phyloP scores from a whole-genome alignment of 2,797 vertebrate species.

The Lagorchestes hirsutus region DNA sequence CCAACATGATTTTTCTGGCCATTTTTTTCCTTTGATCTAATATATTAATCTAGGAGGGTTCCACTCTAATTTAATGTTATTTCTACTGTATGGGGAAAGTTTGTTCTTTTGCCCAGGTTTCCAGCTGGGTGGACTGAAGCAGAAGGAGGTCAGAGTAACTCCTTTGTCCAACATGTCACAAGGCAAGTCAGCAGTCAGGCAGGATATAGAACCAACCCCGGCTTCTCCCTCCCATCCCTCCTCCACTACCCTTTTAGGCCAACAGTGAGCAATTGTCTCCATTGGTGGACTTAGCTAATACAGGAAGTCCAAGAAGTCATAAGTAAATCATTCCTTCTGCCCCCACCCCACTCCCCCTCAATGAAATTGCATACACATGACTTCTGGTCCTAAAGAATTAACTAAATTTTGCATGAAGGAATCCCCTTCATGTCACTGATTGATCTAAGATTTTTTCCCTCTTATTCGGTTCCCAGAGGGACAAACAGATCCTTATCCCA shows the following conservation, averaged over 20 bases:
- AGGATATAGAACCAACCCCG: not conserved
- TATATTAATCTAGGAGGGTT: conserved; percentile 19
- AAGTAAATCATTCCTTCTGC: not conserved
- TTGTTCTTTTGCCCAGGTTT: not conserved
- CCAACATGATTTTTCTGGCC: conserved; percentile 67
- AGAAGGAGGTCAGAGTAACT: conserved; percentile 8
- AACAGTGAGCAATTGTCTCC: not conserved
- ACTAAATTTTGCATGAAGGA: not conserved
- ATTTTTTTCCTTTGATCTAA: conserved; percentile 20
- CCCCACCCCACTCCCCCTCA: not conserved
- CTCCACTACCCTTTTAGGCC: not conserved
- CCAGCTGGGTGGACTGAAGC: not conserved
- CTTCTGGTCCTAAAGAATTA: not conserved
- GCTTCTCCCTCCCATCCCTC: not conserved
- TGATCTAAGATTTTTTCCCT: not conserved
- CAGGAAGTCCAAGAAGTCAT: not conserved
- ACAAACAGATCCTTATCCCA: not conserved
- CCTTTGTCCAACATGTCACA: not conserved
- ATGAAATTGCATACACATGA: not conserved
- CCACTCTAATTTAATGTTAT: conserved; percentile 2
- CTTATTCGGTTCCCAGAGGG: not conserved
- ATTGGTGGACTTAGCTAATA: not conserved
- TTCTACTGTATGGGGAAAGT: conserved; percentile 31
- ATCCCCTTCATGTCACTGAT: not conserved
- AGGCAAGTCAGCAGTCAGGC: not conserved